Percentiles rank a stretch among this genome's conserved stretches.
These are phyloP conservation scores for Agrochola lota DNA, from an alignment of 2,888 invertebrate species.

Conservation along the genomic window DNA sequence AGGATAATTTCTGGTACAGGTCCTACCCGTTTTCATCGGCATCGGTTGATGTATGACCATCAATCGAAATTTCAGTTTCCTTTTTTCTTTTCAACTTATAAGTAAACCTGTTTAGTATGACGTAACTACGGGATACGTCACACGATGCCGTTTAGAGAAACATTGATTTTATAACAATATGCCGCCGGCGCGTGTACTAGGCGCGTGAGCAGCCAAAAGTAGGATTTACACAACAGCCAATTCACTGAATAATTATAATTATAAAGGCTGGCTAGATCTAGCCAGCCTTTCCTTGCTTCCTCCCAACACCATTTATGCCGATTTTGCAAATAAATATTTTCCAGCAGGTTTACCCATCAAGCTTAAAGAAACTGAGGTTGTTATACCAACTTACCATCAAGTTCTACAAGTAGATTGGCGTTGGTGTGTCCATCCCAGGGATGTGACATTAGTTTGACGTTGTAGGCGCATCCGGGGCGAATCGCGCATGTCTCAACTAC, in stretches of 20 bases:
- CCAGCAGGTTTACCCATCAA: neutral
- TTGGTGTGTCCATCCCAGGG: conserved; percentile 85
- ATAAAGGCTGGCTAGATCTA: neutral
- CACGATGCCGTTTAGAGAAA: too few relatives aligned
- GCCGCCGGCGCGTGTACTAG: too few relatives aligned
- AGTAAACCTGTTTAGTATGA: too few relatives aligned
- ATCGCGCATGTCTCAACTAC: conserved; percentile 82
- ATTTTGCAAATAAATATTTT: neutral
- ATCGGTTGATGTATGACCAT: neutral
- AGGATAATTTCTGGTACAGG: neutral
- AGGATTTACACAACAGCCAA: too few relatives aligned
- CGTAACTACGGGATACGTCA: too few relatives aligned
- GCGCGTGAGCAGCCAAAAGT: too few relatives aligned
- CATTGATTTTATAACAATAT: too few relatives aligned
- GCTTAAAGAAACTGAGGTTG: too few relatives aligned
- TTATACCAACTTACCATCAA: conserved; percentile 76
- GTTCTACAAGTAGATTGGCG: conserved; percentile 75
- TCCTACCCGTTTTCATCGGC: too few relatives aligned
- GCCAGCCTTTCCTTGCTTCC: neutral
- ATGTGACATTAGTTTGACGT: conserved; percentile 79
- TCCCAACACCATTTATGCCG: neutral
- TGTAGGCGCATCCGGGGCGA: conserved; percentile 83
- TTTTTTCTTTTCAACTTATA: too few relatives aligned
- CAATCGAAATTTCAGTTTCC: too few relatives aligned
- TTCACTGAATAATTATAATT: neutral